Evolutionary conservation across 30 jellyfish, hydroid and myxozoan species (phyloP), one percentile per base, ranked within the genome.

Genomic region (Aurelia sp.): DNA sequence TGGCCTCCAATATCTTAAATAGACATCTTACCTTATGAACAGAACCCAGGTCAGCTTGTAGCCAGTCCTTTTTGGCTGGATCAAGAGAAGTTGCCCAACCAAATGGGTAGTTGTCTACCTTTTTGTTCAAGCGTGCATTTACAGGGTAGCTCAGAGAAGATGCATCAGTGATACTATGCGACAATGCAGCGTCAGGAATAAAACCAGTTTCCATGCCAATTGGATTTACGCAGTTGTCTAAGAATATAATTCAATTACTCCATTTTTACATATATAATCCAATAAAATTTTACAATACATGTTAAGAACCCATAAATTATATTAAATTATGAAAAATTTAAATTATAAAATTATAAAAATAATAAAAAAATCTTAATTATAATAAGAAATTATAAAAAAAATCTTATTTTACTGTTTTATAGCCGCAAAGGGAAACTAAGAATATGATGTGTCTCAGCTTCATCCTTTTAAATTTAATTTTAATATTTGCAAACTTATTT

Each of bases 31-130:
- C 97, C 88, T 76, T 90, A 79, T 90, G 94, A n/a, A 82, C 64
- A 16, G 96, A 82, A 3, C 97, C 97, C n/a, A 90, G 78, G 69
- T 90, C 94, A 19, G 82, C 73, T 76, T 90, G 97, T 1, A 82
- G 48, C 92, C 93, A 90, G 57, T 84, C 96, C 69, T 84, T 71
- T 50, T 60, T 82, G 1, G 89, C 20, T 9, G 73, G 79, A 44
- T 86, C 90, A 3, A 31, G 17, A 2, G 74, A 66, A 9, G 84
- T 21, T 20, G 82, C 85, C 96, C 96, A 88, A 0, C 96, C 96
- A 78, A 50, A 78, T 19, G 96, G 96, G 47, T 19, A 88, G 21
- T 70, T 66, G 16, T 57, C 13, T 11, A 88, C 96, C 58, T 47
- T 19, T 33, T 88, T 71, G 74, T 77, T 74, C 78, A 88, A 57